These are phyloP conservation scores for Melanotus villosus DNA, from an alignment of 2,888 invertebrate species.

Conservation along the genomic window DNA sequence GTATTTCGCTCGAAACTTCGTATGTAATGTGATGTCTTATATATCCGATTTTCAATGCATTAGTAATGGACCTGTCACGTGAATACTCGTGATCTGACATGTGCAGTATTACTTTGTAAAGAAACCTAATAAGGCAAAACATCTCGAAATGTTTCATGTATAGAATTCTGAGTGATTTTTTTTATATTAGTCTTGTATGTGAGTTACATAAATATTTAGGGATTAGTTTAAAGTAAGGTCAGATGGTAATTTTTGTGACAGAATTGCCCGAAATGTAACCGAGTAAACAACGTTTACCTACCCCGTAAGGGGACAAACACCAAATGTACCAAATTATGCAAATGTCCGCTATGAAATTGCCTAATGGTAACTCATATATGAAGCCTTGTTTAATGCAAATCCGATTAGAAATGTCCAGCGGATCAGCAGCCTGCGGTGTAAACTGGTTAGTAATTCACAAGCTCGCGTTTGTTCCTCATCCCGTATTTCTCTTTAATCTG, in stretches of 20 bases:
- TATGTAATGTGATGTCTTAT: not conserved
- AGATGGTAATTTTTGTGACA: no score
- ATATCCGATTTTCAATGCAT: constrained; percentile 14
- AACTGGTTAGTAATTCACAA: constrained; percentile 25
- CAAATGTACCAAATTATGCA: constrained; percentile 26
- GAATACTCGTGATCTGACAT: constrained; percentile 5
- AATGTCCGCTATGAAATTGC: constrained; percentile 16
- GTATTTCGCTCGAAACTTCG: not conserved
- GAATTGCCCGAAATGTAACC: no score
- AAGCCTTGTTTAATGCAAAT: constrained; percentile 30
- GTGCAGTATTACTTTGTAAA: constrained; percentile 11
- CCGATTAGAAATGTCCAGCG: constrained; percentile 26
- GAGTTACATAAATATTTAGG: no score
- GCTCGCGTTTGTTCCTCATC: constrained; percentile 4
- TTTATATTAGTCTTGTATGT: no score
- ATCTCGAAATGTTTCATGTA: constrained; percentile 2
- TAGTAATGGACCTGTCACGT: constrained; percentile 11
- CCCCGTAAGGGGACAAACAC: constrained; percentile 6
- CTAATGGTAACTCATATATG: constrained; percentile 32
- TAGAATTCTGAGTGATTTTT: no score
- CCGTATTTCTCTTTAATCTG: constrained; percentile 15
- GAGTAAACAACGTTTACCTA: constrained; percentile 4
- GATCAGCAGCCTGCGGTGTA: constrained; percentile 20
- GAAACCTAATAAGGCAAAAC: constrained; percentile 2
- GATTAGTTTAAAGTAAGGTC: no score